Conservation (phyloP, 2,113 vertebrate species). For the Prunella fulvescens region DNA sequence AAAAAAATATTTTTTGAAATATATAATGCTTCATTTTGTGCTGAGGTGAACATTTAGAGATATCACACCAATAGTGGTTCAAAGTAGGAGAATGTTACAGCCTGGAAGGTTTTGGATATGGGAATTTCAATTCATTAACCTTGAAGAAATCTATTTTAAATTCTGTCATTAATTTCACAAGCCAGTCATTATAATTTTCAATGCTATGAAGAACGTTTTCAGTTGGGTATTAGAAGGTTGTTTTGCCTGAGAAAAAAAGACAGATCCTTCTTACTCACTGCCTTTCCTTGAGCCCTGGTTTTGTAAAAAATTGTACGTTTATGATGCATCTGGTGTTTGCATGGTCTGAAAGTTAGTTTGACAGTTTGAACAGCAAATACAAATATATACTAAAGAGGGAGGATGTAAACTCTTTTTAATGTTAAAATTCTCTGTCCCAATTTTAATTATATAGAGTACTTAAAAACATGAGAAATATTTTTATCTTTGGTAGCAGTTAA, state of each 20-base stretch:
- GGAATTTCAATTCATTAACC: constrained; percentile 23
- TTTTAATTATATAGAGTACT: neutral
- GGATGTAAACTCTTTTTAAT: neutral
- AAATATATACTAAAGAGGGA: neutral
- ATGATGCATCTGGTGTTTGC: neutral
- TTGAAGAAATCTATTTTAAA: constrained; percentile 1
- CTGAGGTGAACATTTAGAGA: neutral
- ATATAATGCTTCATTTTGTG: neutral
- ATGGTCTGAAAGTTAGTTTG: neutral
- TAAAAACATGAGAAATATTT: neutral
- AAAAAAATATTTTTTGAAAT: neutral
- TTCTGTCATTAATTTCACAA: neutral
- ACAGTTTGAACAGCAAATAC: neutral
- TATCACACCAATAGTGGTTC: neutral
- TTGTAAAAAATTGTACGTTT: neutral
- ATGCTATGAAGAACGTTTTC: neutral
- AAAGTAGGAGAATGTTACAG: neutral
- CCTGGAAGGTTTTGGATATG: neutral
- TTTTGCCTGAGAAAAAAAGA: neutral
- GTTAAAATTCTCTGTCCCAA: neutral
- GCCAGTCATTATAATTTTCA: neutral
- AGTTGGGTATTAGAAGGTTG: neutral
- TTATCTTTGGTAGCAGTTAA: neutral
- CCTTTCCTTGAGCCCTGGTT: neutral
- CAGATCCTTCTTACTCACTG: neutral